Evolutionary conservation across 2,797 vertebrate genomes (phyloP).

Genomic region (Kryptopterus vitreolus): DNA sequence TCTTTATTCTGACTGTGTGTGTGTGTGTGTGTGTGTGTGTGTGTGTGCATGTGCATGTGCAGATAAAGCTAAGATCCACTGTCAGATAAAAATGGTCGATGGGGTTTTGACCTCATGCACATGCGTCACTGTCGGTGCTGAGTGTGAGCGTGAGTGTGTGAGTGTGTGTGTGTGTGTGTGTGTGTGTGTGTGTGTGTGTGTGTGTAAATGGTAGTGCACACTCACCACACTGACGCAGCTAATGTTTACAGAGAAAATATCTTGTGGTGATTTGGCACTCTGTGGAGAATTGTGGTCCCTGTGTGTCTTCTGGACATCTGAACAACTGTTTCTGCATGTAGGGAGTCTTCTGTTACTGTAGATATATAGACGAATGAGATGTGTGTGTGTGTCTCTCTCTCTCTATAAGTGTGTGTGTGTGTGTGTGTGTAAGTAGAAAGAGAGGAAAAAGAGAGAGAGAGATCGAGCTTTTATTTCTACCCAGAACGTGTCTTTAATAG

Average conservation of each 20-base stretch:
- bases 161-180: constrained; percentile 18
- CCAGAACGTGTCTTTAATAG: constrained; percentile 20
- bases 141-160: constrained; percentile 34
- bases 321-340: constrained; percentile 11
- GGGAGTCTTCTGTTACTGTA: constrained; percentile 7
- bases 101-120: constrained; percentile 52
- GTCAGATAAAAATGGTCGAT: constrained; percentile 44
- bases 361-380: neutral
- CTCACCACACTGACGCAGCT: constrained; percentile 11
- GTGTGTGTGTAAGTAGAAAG: neutral
- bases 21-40: constrained; percentile 28
- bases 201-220: constrained; percentile 24
- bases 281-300: constrained; percentile 24
- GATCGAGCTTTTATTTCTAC: neutral
- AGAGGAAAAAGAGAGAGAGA: neutral
- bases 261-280: constrained; percentile 35
- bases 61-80: constrained; percentile 25
- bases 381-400: constrained; percentile 18
- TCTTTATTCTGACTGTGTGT: constrained; percentile 9
- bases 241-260: constrained; percentile 57
- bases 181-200: constrained; percentile 1
- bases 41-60: constrained; percentile 32
- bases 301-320: constrained; percentile 24
- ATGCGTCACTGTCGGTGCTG: constrained; percentile 51
- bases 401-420: neutral